These are phyloP conservation scores for Aporophyla lueneburgensis DNA, from an alignment of 2,888 invertebrate species.

Conservation along the genomic window DNA sequence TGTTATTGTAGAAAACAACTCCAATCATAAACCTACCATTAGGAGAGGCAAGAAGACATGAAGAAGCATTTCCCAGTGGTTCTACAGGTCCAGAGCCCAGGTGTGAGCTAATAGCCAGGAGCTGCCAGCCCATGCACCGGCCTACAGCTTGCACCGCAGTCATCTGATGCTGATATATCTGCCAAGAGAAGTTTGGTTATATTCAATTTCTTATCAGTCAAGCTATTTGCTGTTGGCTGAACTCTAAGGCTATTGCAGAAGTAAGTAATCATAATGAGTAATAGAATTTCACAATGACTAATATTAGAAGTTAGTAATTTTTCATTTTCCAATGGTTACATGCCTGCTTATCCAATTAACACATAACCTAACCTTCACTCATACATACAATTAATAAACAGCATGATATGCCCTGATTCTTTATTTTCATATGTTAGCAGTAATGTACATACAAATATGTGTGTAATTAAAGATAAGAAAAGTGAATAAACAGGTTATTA, in stretches of 20 bases:
- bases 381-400: constrained; percentile 17
- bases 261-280: constrained; percentile 25
- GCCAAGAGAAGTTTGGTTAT: constrained; percentile 45
- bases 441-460: not conserved
- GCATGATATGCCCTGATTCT: not conserved
- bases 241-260: not conserved
- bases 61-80: constrained; percentile 97
- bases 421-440: constrained; percentile 8
- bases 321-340: not conserved
- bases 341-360: constrained; percentile 49
- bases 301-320: constrained; percentile 4
- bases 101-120: constrained; percentile 96
- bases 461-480: constrained; percentile 31
- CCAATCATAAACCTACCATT: constrained; percentile 90
- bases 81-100: constrained; percentile 97
- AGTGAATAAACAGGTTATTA: constrained; percentile 18
- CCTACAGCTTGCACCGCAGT: constrained; percentile 97
- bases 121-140: constrained; percentile 99
- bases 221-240: not conserved
- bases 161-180: constrained; percentile 99
- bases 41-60: constrained; percentile 97
- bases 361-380: constrained; percentile 45
- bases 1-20: not conserved
- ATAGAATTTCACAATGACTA: constrained; percentile 19
- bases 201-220: constrained; percentile 12